Evolutionary conservation across 2,797 vertebrate species (phyloP), one percentile per base, ranked within the genome.

Genomic region (Neosilurus mollespiculum): DNA sequence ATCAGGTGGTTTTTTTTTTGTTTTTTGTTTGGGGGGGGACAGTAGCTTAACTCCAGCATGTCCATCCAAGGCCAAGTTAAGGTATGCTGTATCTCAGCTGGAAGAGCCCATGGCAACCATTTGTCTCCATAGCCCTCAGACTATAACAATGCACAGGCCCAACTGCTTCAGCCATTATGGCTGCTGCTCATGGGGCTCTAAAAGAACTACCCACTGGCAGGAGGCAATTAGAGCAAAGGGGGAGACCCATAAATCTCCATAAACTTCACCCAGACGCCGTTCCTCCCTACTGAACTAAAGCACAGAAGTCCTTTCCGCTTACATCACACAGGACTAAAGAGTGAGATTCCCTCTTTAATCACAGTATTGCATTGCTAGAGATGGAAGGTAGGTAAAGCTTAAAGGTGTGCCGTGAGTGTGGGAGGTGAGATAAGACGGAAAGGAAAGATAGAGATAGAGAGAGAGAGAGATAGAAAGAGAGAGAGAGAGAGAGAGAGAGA

Each of bases 231-330:
- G 90, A 89, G 87, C 88, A 88, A 88, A 77, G 66, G 79, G 88
- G 90, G 93, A 91, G 91, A 91, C 89, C 89, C 91, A 95, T 95
- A 95, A 93, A 95, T 95, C 94, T 95, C 94, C 94, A 95, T 94
- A 95, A 95, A 94, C 93, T 92, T 95, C 94, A 94, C 86, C 89
- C 81, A 75, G 14, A 72, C 79, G 78, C 81, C 73, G 83, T 81
- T 65, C 85, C 73, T 86, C 75, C 59, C 67, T 73, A 59, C 81
- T 66, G 78, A 77, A 81, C 81, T 85, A 85, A 83, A 64, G 54
- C 82, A 84, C 72, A 81, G 71, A 84, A 76, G 86, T 82, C 16
- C 59, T 84, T 83, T 76, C 24, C 26, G 78, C 82, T 81, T 79
- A 43, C 26, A 34, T 80, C 84, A 58, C 58, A 54, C 14, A 15